phyloP scores from a whole-genome alignment of 2,888 invertebrate species.

The Julus scanicus region DNA sequence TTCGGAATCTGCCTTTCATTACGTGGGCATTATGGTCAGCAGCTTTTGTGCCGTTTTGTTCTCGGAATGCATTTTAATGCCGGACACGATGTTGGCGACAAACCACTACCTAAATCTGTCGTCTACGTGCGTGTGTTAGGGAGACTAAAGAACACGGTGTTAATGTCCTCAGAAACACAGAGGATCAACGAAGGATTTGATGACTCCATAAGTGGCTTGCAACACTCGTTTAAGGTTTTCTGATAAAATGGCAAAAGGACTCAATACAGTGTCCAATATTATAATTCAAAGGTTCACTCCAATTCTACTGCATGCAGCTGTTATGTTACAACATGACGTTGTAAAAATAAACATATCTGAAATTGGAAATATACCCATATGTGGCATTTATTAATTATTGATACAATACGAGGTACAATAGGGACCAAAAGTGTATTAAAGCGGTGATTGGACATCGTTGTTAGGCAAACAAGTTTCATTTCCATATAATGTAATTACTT shows the following conservation, averaged over 20 bases:
- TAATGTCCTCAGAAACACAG: conserved; percentile 49
- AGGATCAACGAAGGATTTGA: conserved; percentile 51
- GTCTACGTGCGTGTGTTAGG: neutral
- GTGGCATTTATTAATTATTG: too few species aligned
- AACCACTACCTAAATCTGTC: conserved; percentile 50
- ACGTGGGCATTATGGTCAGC: neutral
- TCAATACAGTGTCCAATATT: neutral
- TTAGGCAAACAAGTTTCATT: too few species aligned
- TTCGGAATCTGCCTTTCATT: conserved; percentile 25
- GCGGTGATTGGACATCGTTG: too few species aligned
- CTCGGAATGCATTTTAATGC: conserved; percentile 47
- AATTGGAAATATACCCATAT: too few species aligned
- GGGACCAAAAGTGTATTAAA: too few species aligned
- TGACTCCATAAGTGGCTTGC: conserved; percentile 9
- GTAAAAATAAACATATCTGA: too few species aligned
- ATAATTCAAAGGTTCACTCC: too few species aligned
- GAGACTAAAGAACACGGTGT: conserved; percentile 51
- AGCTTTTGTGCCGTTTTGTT: conserved; percentile 18
- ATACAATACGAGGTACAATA: too few species aligned
- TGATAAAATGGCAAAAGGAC: neutral
- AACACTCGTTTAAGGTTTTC: neutral
- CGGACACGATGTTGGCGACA: conserved; percentile 49
- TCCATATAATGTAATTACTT: too few species aligned
- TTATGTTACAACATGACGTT: too few species aligned
- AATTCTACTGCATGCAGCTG: too few species aligned